These are phyloP conservation scores for Lucifuga dentata DNA, from an alignment of 2,113 vertebrate species.

Conservation along the genomic window DNA sequence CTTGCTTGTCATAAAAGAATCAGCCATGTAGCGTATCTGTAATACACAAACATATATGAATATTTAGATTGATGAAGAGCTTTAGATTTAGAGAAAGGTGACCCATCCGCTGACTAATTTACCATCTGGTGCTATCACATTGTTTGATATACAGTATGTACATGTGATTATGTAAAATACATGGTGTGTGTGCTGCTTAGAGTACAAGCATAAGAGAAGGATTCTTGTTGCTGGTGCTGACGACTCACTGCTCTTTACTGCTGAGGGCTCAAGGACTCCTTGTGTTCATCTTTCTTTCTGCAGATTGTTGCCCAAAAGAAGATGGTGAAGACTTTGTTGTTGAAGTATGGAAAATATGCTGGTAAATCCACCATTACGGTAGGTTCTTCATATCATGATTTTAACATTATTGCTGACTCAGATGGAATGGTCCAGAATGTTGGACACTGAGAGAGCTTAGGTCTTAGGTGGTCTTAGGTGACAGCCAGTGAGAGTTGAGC, in stretches of 20 bases:
- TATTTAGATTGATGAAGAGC: too few relatives aligned
- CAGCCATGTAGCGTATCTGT: too few relatives aligned
- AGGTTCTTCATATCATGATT: slow-evolving; percentile 51
- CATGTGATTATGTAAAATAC: too few relatives aligned
- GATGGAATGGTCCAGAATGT: slow-evolving; percentile 6
- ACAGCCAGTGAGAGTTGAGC: not conserved
- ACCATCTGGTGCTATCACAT: too few relatives aligned
- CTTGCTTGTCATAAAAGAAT: too few relatives aligned
- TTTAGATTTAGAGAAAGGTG: too few relatives aligned
- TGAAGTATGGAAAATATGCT: slow-evolving; percentile 92
- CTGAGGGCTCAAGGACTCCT: slow-evolving; percentile 15
- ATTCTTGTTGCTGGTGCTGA: slow-evolving; percentile 19
- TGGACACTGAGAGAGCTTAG: not conserved
- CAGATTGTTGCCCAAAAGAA: slow-evolving; percentile 97
- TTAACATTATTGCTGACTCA: slow-evolving; percentile 8
- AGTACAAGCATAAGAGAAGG: slow-evolving; percentile 13
- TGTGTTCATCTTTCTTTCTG: slow-evolving; percentile 48
- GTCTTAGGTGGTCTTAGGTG: too few relatives aligned
- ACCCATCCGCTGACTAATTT: too few relatives aligned
- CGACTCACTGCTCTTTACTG: slow-evolving; percentile 41
- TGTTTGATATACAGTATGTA: too few relatives aligned
- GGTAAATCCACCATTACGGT: slow-evolving; percentile 96
- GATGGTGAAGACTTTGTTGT: slow-evolving; percentile 89
- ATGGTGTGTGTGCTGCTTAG: too few relatives aligned
- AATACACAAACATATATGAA: too few relatives aligned